Evolutionary conservation across 2,797 vertebrate species (phyloP), one percentile per base, ranked within the genome.

Genomic region (Parauchenoglanis punctatus): DNA sequence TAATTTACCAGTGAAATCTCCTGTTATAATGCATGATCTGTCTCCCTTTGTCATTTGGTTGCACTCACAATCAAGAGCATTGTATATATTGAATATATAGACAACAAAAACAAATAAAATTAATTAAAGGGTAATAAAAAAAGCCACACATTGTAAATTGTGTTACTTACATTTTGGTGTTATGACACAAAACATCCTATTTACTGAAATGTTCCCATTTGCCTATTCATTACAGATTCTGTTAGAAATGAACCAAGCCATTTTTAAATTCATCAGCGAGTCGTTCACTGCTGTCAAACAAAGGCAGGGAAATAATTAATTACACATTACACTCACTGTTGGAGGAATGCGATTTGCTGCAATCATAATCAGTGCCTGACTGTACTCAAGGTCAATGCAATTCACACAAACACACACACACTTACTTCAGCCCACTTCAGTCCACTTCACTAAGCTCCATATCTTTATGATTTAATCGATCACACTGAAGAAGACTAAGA

Each of bases 381-480:
- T 72, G 67, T 72, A 81, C 20, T 84, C 83, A 84, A 84, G 83
- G 67, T 84, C 83, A 84, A 58, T 68, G 46, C 4, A 81, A 46
- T 20, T 54, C 15, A 82, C 35, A 25, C 46, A 52, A 25, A 72
- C 31, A 31, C 12, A 68, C 67, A 68, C 65, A 35, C 5, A 68
- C 28, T 40, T 31, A 70, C 78, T 23, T 4, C 67, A 81, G 46
- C 40, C 58, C 49, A 54, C 85, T 52, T 85, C 52, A 84, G 31
- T 72, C 52, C 67, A 72, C 31, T 84, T 25, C 28, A 76, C 54
- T 63, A 83, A 49, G 68, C 54, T 63, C 65, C 28, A 49, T 44
- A 83, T 78, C 56, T 81, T 63, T 67, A 85, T 56, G 40, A 70
- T 65, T 85, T 86, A 81, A 44, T 85, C 44, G 31, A 87, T 90